Conservation (phyloP, 1,140 invertebrate species). For the Camponotus floridanus region DNA sequence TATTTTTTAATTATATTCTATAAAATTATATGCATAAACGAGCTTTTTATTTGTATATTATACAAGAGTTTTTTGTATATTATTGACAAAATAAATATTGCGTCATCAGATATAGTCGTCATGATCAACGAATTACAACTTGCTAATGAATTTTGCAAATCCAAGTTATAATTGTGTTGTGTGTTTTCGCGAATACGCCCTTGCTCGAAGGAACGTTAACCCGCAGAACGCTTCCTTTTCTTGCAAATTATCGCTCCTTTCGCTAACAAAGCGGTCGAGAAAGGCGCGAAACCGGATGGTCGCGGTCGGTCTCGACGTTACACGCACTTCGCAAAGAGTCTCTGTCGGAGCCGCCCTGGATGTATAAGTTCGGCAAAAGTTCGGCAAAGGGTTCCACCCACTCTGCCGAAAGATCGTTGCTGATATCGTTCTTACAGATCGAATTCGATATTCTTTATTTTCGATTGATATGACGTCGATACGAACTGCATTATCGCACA, state of each 20-base stretch:
- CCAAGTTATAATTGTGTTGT: background rate
- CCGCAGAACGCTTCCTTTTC: conserved; percentile 36
- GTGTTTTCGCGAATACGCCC: background rate
- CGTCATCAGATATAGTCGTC: background rate
- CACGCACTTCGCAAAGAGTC: conserved; percentile 25
- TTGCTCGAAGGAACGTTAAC: background rate
- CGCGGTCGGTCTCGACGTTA: background rate
- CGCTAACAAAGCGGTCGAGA: conserved; percentile 39
- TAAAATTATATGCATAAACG: background rate
- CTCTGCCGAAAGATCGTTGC: background rate
- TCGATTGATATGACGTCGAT: background rate
- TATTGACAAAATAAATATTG: background rate
- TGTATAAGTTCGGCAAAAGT: conserved; percentile 34
- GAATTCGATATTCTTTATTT: background rate
- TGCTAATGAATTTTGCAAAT: background rate
- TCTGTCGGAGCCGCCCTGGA: conserved; percentile 8
- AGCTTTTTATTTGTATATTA: background rate
- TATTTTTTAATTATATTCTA: background rate
- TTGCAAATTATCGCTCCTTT: conserved; percentile 40
- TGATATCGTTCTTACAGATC: background rate
- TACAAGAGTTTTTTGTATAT: background rate
- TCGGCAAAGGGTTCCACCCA: conserved; percentile 30
- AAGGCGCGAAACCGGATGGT: conserved; percentile 30
- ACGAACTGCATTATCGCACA: background rate
- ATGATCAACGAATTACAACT: background rate